Conservation (phyloP, 2,888 invertebrate genomes). For the Resseliella maxima region DNA sequence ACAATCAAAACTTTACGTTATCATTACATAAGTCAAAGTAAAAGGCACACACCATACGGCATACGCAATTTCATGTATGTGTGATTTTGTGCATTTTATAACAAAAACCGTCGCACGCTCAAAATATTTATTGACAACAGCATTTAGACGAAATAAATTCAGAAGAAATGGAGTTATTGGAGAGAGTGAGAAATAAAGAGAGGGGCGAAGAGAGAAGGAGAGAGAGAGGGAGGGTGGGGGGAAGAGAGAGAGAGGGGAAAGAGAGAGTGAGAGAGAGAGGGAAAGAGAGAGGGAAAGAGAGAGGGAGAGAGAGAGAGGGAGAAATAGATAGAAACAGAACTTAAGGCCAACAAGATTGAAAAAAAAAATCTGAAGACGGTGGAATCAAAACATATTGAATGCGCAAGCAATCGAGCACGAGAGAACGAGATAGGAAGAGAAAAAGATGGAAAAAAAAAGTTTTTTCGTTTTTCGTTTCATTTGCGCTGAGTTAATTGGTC, state of each 20-base stretch:
- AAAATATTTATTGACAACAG: neutral
- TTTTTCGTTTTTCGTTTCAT: constrained; percentile 20
- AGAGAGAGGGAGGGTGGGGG: neutral
- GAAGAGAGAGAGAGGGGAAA: too few species aligned
- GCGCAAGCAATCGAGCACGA: too few species aligned
- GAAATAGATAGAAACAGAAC: too few species aligned
- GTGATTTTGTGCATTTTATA: neutral
- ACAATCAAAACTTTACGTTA: constrained; percentile 7
- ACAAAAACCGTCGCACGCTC: neutral
- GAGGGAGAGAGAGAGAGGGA: too few species aligned
- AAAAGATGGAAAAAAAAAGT: neutral
- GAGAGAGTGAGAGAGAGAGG: too few species aligned
- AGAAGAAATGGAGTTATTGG: too few species aligned
- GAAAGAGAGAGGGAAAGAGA: too few species aligned
- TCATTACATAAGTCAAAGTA: neutral
- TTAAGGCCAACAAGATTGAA: too few species aligned
- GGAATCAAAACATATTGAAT: too few species aligned
- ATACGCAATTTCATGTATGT: neutral
- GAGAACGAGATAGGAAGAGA: too few species aligned
- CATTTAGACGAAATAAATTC: constrained; percentile 22
- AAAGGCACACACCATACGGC: neutral
- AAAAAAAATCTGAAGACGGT: too few species aligned
- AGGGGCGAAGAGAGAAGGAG: neutral
- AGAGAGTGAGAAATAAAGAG: too few species aligned
- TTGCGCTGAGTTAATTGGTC: constrained; percentile 24